Evolutionary conservation across 2,797 vertebrate genomes (phyloP), one percentile per base, ranked within the genome.

Genomic region (Rhinophrynus dorsalis): DNA sequence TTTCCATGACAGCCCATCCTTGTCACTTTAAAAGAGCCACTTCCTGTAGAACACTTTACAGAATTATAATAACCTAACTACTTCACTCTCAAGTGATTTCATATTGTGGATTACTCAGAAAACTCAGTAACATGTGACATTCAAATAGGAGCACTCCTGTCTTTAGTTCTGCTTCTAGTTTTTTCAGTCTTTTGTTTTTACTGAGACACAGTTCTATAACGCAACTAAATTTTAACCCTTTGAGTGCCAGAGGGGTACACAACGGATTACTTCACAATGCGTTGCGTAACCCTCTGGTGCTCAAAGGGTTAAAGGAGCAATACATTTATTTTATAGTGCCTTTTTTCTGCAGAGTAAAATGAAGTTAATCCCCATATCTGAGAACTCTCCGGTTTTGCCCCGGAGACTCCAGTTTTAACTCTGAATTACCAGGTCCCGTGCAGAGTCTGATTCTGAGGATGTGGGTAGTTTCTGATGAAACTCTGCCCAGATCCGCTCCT

Each of bases 321-420:
- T 70, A 17, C n/a, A n/a, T 62, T 69, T 70, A 42, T 62, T 62
- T 62, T 70, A n/a, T n/a, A n/a, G n/a, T 33, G 11, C 47, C 1
- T 52, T 47, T 48, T n/a, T 24, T 68, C 27, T 37, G 30, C 45
- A 24, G 50, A n/a, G n/a, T n/a, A n/a, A n/a, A n/a, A n/a, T n/a
- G n/a, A n/a, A n/a, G n/a, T n/a, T n/a, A n/a, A n/a, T n/a, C n/a
- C n/a, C n/a, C n/a, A n/a, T n/a, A n/a, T n/a, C n/a, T n/a, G n/a
- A n/a, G n/a, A n/a, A n/a, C n/a, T n/a, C n/a, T n/a, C n/a, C n/a
- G n/a, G n/a, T n/a, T n/a, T n/a, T n/a, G n/a, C n/a, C n/a, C n/a
- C n/a, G n/a, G n/a, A n/a, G n/a, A n/a, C n/a, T n/a, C n/a, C n/a
- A n/a, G n/a, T n/a, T n/a, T n/a, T n/a, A n/a, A n/a, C n/a, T n/a